Evolutionary conservation across 2,113 vertebrate species (phyloP), one percentile per base, ranked within the genome.

Genomic region (Dendrocopos noguchii): DNA sequence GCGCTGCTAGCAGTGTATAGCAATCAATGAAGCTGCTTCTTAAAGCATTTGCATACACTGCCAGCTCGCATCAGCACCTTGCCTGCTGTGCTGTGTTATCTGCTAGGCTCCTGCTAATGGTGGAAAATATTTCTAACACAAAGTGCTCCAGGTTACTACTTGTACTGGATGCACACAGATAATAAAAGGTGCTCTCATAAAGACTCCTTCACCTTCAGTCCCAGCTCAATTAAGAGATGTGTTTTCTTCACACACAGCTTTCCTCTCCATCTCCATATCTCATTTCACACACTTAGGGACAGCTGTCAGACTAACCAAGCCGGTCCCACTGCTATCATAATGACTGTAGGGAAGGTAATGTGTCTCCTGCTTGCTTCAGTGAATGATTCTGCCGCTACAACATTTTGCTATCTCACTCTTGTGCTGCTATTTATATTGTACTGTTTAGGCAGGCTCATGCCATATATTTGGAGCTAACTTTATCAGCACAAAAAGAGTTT

Each of bases 61-160:
- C n/a, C 84, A 92, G 50, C 21, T 57, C 36, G 74, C 84, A 67
- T 92, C 80, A 72, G 25, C 2, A 1, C 65, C 61, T 73, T 27
- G 6, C 52, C 47, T 91, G 68, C 77, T 59, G 27, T 31, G 72
- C 36, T 70, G 7, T 10, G 28, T 12, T 76, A 46, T 87, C 91
- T 87, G 67, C 52, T 64, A 22, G 67, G 59, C 72, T 77, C 47
- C 55, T 29, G 57, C 25, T 80, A 91, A 76, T 60, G 74, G 29
- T 18, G 27, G 47, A 94, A 95, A 92, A 77, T 34, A 90, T 65
- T 88, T 68, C 87, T 68, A 85, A 88, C 34, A 78, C 20, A 50
- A 84, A 92, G 34, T 81, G 47, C 68, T 94, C 50, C 65, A 75
- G 61, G 87, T 92, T 70, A 85, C 47, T 89, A 66, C 44, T 82